Evolutionary conservation across 1,140 invertebrate genomes (phyloP), one percentile per base, ranked within the genome.

Genomic region (Listronotus oregonensis): DNA sequence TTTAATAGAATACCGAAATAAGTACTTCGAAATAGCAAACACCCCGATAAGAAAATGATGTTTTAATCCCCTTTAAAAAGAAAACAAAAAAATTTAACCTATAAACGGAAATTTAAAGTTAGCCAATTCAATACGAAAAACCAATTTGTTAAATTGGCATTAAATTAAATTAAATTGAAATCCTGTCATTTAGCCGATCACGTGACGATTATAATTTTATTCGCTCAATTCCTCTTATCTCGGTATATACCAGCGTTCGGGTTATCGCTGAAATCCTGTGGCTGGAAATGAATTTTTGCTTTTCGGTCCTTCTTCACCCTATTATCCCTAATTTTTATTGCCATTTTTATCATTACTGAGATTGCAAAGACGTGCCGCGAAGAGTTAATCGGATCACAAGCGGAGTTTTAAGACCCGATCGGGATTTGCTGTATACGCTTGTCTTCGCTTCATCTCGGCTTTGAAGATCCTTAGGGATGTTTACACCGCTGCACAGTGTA

Each of bases 241-340:
- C 56, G 31, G 56, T 62, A 66, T 59, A 66, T 51, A 50, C 52
- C 52, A 56, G 56, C 55, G 42, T 32, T 39, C 17, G 55, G 64
- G 55, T 66, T 66, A 66, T 66, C 64, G 58, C 31, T 18, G 42
- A 52, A 56, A 62, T 54, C 65, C 59, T 27, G 50, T 55, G 39
- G 52, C 51, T 60, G 27, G 61, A 68, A 64, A 64, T 56, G 67
- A 66, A 70, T 68, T 63, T 58, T 64, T 64, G 58, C 52, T 58
- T 57, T 67, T 66, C 67, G 62, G 58, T 50, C 62, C 63, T 67
- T 58, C 56, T 66, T 64, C 67, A 51, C 67, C 66, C 73, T 71
- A 76, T 76, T 75, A 75, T 75, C 75, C 75, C 71, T 75, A 77
- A 77, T 78, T 77, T 78, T 78, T 77, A 78, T 78, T 77, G 73